These are phyloP conservation scores for Neomonachus schauinslandi DNA, from an alignment of 2,113 vertebrate genomes.

Conservation along the genomic window DNA sequence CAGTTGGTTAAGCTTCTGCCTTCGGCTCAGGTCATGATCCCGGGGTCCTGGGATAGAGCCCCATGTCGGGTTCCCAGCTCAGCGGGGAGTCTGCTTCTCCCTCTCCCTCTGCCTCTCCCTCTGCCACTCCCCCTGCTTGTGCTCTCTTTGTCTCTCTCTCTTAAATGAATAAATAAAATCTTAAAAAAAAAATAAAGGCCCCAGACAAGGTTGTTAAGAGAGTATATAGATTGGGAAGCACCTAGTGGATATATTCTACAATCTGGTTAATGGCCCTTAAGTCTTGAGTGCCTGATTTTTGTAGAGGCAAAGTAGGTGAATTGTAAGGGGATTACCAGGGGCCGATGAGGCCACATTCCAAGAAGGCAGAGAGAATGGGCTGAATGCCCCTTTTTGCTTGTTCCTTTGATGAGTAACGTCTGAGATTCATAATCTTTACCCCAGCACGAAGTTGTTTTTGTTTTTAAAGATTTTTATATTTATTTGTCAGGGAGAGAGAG, in stretches of 20 bases:
- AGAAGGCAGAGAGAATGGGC: not conserved
- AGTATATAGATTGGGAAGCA: not conserved
- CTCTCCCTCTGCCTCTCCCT: too few species aligned
- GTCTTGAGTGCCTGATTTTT: not conserved
- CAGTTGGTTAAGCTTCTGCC: too few species aligned
- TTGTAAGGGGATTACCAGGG: not conserved
- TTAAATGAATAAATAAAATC: too few species aligned
- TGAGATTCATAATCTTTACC: not conserved
- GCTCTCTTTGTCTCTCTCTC: too few species aligned
- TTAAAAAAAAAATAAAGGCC: not conserved
- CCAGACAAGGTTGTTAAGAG: not conserved
- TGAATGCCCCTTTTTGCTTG: not conserved
- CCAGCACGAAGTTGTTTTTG: too few species aligned
- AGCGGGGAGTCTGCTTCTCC: too few species aligned
- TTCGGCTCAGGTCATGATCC: too few species aligned
- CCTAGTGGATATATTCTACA: not conserved
- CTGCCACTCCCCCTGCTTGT: too few species aligned
- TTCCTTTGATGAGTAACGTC: not conserved
- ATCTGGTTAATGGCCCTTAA: not conserved
- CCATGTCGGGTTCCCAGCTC: too few species aligned
- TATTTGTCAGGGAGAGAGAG: too few species aligned
- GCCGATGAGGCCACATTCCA: not conserved
- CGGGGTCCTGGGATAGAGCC: too few species aligned
- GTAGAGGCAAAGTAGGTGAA: not conserved
- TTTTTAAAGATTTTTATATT: too few species aligned